Evolutionary conservation across 2,113 vertebrate genomes (phyloP), one percentile per base, ranked within the genome.

Genomic region (Ascaphus truei): DNA sequence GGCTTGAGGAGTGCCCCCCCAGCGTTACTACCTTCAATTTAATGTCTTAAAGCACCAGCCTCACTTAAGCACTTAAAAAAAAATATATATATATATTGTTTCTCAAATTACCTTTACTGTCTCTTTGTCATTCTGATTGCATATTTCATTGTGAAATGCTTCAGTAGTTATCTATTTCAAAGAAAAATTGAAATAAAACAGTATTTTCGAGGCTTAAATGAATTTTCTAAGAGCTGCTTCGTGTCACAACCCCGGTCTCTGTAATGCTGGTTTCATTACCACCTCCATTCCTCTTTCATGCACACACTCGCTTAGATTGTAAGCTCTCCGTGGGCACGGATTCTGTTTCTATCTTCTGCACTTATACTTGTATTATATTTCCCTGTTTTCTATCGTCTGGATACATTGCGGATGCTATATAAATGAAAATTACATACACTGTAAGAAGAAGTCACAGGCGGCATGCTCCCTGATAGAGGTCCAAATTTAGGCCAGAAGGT

Each of bases 151-250:
- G 41, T 50, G 55, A 68, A 59, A 68, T 30, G 66, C 66, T 68
- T 68, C 66, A 68, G 64, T 47, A 67, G 66, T 68, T 68, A 68
- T 68, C 66, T 68, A 68, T 59, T 59, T 68, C 66, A 68, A 45
- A 68, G 31, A 68, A 68, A 68, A 68, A 68, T 60, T 68, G 43
- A 68, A 68, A 68, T 60, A 68, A 68, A 60, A 68, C 66, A 68
- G 43, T 68, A 68, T 68, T 68, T 68, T 68, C 66, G 43, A 68
- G 30, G 60, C 66, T 68, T n/a, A 60, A 10, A 51, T 37, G 11
- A 51, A 10, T 29, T 25, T 56, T 37, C 50, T 22, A 53, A 52
- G 7, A 26, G 37, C 22, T 37, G 47, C n/a, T n/a, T n/a, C n/a
- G n/a, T 29, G 33, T 39, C 23, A 55, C 50, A 22, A 7, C 16